A percentile compares a stretch with the other conserved stretches of the same genome.
Conservation (phyloP, 2,888 invertebrate species). For the Aphelenchoides bicaudatus region DNA sequence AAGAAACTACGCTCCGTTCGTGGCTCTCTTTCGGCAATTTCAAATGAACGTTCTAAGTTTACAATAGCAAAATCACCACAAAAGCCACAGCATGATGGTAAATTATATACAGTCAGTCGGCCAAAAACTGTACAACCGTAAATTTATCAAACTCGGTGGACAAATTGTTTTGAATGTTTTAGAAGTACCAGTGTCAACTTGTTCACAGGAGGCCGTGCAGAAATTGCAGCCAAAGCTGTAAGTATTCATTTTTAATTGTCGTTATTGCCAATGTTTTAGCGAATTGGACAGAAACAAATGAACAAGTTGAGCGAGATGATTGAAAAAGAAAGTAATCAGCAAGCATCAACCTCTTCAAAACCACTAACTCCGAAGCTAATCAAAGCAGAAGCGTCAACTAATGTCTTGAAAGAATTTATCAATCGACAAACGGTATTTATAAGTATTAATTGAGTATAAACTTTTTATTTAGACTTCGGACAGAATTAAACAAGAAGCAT, state of each 20-base stretch:
- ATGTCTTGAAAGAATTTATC: constrained; percentile 34
- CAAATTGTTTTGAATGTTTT: too few species aligned
- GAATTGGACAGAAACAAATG: too few species aligned
- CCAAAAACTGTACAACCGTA: background rate
- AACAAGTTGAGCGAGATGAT: too few species aligned
- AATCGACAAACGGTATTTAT: constrained; percentile 22
- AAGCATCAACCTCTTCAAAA: background rate
- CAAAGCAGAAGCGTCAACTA: constrained; percentile 12
- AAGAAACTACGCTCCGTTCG: constrained; percentile 23
- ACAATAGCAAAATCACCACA: background rate
- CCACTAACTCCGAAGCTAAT: background rate
- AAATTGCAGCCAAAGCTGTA: constrained; percentile 15
- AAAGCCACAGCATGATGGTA: background rate
- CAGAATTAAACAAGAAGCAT: background rate
- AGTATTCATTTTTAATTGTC: too few species aligned
- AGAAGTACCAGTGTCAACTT: background rate
- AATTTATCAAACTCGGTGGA: background rate
- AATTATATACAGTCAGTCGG: constrained; percentile 1
- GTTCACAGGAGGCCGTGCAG: constrained; percentile 12
- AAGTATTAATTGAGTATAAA: constrained; percentile 13
- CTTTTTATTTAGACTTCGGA: constrained; percentile 12
- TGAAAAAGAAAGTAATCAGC: too few species aligned
- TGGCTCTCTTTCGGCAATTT: constrained; percentile 20
- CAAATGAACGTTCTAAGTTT: constrained; percentile 19
- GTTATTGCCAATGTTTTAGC: too few species aligned